Evolutionary conservation across 2,888 invertebrate genomes (phyloP).

Genomic region (Drosophila gaucha): DNA sequence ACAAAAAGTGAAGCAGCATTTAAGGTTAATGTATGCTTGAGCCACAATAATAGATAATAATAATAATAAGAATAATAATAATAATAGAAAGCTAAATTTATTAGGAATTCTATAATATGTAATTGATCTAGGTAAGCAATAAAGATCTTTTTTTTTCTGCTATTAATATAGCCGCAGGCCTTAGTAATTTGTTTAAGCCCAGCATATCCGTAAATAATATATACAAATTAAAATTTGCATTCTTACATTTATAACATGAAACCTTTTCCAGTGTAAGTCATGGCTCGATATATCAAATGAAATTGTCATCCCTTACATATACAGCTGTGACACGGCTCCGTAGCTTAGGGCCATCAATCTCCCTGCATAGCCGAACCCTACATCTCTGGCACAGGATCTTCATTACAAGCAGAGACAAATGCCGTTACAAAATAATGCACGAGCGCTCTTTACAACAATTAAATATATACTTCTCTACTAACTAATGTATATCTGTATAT

Average conservation of each 20-base stretch:
- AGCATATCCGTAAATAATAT: neutral
- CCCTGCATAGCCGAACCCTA: slow-evolving; percentile 1
- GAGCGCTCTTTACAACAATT: slow-evolving; percentile 1
- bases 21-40: neutral
- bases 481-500: neutral
- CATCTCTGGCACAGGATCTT: slow-evolving; percentile 13
- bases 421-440: slow-evolving; percentile 5
- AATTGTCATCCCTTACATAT: slow-evolving; percentile 24
- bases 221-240: neutral
- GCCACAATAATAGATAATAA: neutral
- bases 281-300: slow-evolving; percentile 7
- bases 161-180: neutral
- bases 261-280: neutral
- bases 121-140: neutral
- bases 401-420: neutral
- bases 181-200: neutral
- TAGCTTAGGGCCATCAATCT: slow-evolving; percentile 4
- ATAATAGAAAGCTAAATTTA: neutral
- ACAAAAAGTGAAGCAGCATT: slow-evolving; percentile 3
- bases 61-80: neutral
- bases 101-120: neutral
- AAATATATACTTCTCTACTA: neutral
- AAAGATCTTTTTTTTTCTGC: neutral
- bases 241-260: neutral
- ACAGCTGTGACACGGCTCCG: neutral